These are phyloP conservation scores for Thaumetopoea pityocampa DNA, from an alignment of 1,140 invertebrate genomes.

Conservation along the genomic window DNA sequence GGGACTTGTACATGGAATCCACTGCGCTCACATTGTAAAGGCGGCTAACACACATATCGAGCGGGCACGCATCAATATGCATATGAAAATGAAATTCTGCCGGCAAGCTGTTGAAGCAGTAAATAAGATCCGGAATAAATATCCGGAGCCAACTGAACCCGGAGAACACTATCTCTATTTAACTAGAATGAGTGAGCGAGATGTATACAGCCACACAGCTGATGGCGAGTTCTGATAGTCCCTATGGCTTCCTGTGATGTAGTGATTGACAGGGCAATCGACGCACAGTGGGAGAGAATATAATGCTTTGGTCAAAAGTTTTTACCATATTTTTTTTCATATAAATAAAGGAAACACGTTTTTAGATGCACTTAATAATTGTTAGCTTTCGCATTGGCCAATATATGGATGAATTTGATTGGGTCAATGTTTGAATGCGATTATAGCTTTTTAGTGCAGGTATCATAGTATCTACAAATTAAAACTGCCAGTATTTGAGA, in stretches of 20 bases:
- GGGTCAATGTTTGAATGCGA: too few relatives aligned
- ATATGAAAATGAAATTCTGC: conserved; percentile 49
- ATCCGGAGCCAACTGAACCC: conserved; percentile 46
- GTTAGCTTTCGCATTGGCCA: too few relatives aligned
- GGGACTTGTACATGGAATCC: conserved; percentile 23
- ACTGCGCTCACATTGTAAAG: conserved; percentile 11
- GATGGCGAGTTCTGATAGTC: conserved; percentile 36
- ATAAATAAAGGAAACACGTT: too few relatives aligned
- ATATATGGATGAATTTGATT: too few relatives aligned
- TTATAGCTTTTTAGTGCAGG: too few relatives aligned
- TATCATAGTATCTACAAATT: too few relatives aligned
- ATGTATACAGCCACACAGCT: conserved; percentile 18
- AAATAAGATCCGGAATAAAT: conserved; percentile 61
- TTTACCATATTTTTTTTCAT: too few relatives aligned
- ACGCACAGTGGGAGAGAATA: conserved; percentile 22
- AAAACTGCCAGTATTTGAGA: too few relatives aligned
- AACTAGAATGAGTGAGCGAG: conserved; percentile 10
- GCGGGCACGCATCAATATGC: conserved; percentile 40
- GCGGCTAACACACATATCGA: conserved; percentile 7
- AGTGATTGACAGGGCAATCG: conserved; percentile 59
- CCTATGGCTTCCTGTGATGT: conserved; percentile 30
- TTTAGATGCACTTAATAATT: too few relatives aligned
- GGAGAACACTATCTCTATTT: conserved; percentile 26
- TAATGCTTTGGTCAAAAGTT: too few relatives aligned
- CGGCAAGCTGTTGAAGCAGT: conserved; percentile 45